phyloP scores from a whole-genome alignment of 2,888 invertebrate genomes.

The Campopleginae sp. region DNA sequence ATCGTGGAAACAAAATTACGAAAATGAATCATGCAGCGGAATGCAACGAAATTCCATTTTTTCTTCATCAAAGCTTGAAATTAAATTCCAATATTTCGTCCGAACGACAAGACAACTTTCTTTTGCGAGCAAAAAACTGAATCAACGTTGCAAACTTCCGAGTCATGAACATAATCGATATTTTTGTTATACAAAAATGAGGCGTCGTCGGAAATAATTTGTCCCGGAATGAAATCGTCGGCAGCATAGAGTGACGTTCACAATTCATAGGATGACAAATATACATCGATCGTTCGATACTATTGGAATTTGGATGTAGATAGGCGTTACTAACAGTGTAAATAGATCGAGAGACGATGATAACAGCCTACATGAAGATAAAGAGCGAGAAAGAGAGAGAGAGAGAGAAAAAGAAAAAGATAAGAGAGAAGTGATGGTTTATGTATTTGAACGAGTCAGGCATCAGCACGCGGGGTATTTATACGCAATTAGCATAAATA shows the following conservation, averaged over 20 bases:
- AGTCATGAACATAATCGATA: too few species aligned
- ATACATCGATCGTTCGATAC: conserved; percentile 17
- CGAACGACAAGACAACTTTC: too few species aligned
- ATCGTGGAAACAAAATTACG: neutral
- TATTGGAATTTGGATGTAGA: conserved; percentile 43
- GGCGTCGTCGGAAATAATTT: neutral
- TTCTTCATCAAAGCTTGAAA: too few species aligned
- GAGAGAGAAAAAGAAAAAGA: conserved; percentile 6
- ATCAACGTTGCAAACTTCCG: too few species aligned
- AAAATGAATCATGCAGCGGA: neutral
- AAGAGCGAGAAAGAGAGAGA: neutral
- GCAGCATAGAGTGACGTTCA: neutral
- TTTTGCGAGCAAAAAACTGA: too few species aligned
- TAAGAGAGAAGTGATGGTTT: neutral
- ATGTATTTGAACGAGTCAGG: conserved; percentile 46
- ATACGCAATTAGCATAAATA: conserved; percentile 65
- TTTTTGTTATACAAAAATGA: neutral
- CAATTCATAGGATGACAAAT: neutral
- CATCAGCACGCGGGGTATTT: conserved; percentile 49
- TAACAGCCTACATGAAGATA: neutral
- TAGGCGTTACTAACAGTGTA: conserved; percentile 18
- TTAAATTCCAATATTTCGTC: too few species aligned
- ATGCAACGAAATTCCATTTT: too few species aligned
- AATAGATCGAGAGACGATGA: conserved; percentile 13
- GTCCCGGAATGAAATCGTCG: neutral